A percentile compares a stretch with the other conserved stretches of the same genome.
phyloP scores from a whole-genome alignment of 2,888 invertebrate genomes.

The Acleris cristana region DNA sequence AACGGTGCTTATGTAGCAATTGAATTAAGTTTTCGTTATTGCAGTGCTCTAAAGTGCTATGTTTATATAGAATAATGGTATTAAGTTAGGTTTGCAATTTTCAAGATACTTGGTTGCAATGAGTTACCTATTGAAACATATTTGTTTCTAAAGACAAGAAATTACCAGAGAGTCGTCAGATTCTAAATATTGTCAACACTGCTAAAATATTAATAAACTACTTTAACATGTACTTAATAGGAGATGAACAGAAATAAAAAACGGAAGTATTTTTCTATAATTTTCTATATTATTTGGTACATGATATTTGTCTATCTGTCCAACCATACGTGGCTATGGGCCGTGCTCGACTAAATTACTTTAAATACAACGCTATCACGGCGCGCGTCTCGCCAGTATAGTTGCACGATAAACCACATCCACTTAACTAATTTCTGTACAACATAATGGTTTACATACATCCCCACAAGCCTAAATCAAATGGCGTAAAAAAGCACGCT shows the following conservation, averaged over 20 bases:
- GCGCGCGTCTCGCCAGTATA: slow-evolving; percentile 54
- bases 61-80: too few relatives aligned
- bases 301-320: slow-evolving; percentile 63
- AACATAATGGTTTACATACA: slow-evolving; percentile 43
- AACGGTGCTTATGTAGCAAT: too few relatives aligned
- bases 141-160: too few relatives aligned
- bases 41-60: too few relatives aligned
- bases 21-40: too few relatives aligned
- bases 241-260: slow-evolving; percentile 45
- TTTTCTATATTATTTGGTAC: slow-evolving; percentile 79
- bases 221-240: too few relatives aligned
- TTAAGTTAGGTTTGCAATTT: too few relatives aligned
- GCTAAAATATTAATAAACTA: too few relatives aligned
- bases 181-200: too few relatives aligned
- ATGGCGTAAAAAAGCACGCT: slow-evolving; percentile 47
- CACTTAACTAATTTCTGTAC: slow-evolving; percentile 57
- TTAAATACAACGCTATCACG: slow-evolving; percentile 41
- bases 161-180: too few relatives aligned
- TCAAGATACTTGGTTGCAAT: too few relatives aligned
- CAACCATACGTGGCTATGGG: slow-evolving; percentile 62
- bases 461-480: slow-evolving; percentile 45
- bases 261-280: slow-evolving; percentile 59
- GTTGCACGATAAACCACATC: slow-evolving; percentile 65
- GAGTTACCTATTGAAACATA: too few relatives aligned
- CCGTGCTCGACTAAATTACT: slow-evolving; percentile 20